Evolutionary conservation across 35 echinoderm and acorn worm genomes (phyloP), one percentile per base, ranked within the genome.

Genomic region (Ophiothrix spiculata): DNA sequence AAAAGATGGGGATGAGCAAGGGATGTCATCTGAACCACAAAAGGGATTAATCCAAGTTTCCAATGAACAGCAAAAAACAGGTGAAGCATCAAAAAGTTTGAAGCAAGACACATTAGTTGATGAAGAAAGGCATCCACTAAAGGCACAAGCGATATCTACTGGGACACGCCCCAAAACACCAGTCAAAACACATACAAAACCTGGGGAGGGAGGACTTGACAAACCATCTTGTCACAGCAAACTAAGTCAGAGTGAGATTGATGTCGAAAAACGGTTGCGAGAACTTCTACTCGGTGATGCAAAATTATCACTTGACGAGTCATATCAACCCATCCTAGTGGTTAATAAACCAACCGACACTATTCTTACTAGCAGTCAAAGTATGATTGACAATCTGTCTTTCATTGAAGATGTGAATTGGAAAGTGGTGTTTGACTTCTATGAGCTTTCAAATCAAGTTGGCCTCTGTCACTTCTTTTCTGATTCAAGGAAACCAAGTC

Each of bases 341-440:
- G 78, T 42, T n/a, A 80, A 80, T 35, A 80, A 80, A 42, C 78
- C 37, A n/a, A 13, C 34, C 25, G 38, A 6, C 2, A 2, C 8
- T 15, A 25, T 39, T 8, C 38, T 39, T 2, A 40, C 2, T 80
- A 25, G n/a, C 38, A 21, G 36, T 40, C 19, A 38, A 1, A 38
- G 41, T 19, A n/a, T 25, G 23, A 39, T 3, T 21, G 40, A 40
- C 37, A 42, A 80, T 21, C 56, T 89, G 35, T 56, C 16, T 10
- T 89, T 89, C 34, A 79, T 89, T 3, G n/a, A 29, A 28, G 46
- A 74, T 14, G 56, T 89, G 3, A 64, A 83, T n/a, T 89, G 87
- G 87, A 77, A 28, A 38, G 39, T 19, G 4, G 87, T 89, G 1
- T 89, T 89, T 17, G 87, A 89, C 38, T 75, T 89, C 40, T 80